These are phyloP conservation scores for Callaeas wilsoni DNA, from an alignment of 2,113 vertebrate genomes.

Conservation along the genomic window DNA sequence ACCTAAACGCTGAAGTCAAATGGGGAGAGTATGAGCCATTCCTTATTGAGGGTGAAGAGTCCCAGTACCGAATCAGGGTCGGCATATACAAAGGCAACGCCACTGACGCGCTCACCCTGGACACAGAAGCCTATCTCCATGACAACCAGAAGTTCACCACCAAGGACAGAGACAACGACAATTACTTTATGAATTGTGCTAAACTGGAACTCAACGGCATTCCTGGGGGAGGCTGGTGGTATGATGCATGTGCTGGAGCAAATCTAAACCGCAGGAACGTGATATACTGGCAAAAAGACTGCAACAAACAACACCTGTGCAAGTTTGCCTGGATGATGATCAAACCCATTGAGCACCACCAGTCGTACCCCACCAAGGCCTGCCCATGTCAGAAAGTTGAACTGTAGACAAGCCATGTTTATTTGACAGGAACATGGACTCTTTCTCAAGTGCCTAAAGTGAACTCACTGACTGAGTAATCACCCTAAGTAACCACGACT, in stretches of 20 bases:
- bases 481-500: not conserved
- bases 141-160: constrained; percentile 87
- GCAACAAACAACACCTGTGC: constrained; percentile 75
- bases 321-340: constrained; percentile 87
- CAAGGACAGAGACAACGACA: constrained; percentile 84
- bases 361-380: constrained; percentile 21
- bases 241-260: constrained; percentile 79
- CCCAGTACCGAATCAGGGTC: constrained; percentile 80
- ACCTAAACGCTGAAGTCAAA: constrained; percentile 72
- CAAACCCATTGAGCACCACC: constrained; percentile 63
- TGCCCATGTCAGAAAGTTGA: constrained; percentile 74
- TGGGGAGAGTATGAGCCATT: constrained; percentile 78
- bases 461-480: not conserved
- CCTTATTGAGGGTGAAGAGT: constrained; percentile 75
- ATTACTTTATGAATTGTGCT: constrained; percentile 83
- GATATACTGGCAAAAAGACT: constrained; percentile 85
- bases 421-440: not conserved
- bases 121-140: constrained; percentile 87
- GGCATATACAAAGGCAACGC: constrained; percentile 80
- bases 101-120: constrained; percentile 78
- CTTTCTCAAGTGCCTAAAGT: not conserved
- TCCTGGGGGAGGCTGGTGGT: constrained; percentile 82
- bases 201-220: constrained; percentile 78
- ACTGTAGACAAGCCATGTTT: constrained; percentile 51
- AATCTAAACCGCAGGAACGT: constrained; percentile 82